A percentile compares a stretch with the other conserved stretches of the same genome.
phyloP scores from a whole-genome alignment of 1,140 invertebrate genomes.

The Tetramorium simillimum region DNA sequence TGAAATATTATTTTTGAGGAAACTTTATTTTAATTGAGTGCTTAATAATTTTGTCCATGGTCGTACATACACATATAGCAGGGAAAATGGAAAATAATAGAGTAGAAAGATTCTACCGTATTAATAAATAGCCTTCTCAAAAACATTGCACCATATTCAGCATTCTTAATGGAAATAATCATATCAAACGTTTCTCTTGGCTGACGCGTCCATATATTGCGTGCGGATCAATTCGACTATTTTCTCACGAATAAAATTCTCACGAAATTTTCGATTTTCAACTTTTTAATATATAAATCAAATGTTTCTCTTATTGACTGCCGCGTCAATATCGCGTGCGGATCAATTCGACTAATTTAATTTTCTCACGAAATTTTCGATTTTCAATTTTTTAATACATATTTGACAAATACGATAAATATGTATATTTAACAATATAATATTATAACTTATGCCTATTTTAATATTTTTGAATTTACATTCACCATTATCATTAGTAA shows the following conservation, averaged over 20 bases:
- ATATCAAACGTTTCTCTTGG: neutral
- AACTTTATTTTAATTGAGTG: no score
- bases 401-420: neutral
- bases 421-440: neutral
- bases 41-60: no score
- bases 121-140: neutral
- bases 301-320: neutral
- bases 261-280: neutral
- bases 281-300: neutral
- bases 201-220: neutral
- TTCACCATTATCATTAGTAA: neutral
- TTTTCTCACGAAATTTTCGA: no score
- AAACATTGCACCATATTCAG: slow-evolving; percentile 10
- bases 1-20: no score
- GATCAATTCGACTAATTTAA: slow-evolving; percentile 16
- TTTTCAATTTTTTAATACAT: neutral
- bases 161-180: slow-evolving; percentile 14
- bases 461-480: neutral
- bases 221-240: slow-evolving; percentile 2
- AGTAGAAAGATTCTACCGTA: neutral
- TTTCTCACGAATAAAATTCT: neutral
- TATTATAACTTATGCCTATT: neutral
- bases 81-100: neutral
- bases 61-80: neutral
- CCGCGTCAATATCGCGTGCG: neutral